Base-by-base conservation (phyloP, 2,888 invertebrate species). In the Tromatobia lineatoria region DNA sequence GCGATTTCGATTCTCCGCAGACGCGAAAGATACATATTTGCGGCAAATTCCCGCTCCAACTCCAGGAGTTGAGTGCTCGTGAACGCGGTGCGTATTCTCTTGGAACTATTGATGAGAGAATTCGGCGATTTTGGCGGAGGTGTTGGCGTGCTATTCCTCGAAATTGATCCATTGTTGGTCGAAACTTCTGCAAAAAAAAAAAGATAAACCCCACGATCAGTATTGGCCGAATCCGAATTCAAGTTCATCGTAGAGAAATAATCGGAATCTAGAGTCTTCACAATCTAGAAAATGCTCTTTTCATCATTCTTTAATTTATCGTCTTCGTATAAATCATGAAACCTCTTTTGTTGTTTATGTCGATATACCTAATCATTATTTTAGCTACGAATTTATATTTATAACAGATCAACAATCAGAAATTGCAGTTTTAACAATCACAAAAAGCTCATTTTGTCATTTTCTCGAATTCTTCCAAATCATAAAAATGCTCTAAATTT, bases 1-100 rank as follows among this genome's bases (percentile, higher is more conserved):
- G 99, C 99, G 76, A 99, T 99, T 94, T 99, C 98, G 87, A 99
- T 99, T 80, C 99, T 95, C 73, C 99, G 95, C 87, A 99, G 94
- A 57, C 99, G 95, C 0, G 98, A 98, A 47, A 99, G 94, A 91
- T 99, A 99, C 96, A 98, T 98, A 92, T 98, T 99, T 88, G 96
- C 94, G 0, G 97, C 95, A 93, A 99, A 99, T 92, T 98, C 99
- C 73, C 98, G 93, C 89, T 91, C 96, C 7, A 93, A 94, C 93
- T 99, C 98, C 79, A 99, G 94, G 91, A 98, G 97, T 76, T 98
- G 93, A 0, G 97, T 97, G 88, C 98, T 98, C 3, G 98, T 98
- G 93, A 99, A 99, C 0, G 99, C 99, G 0, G 99, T 99, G 57
- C 99, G 95, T 86, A 99, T 98, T 82, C 99, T 95, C 93, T 98